Percentiles rank a stretch among this genome's conserved stretches.
These are phyloP conservation scores for Anoplius nigerrimus DNA, from an alignment of 2,888 invertebrate species.

Conservation along the genomic window DNA sequence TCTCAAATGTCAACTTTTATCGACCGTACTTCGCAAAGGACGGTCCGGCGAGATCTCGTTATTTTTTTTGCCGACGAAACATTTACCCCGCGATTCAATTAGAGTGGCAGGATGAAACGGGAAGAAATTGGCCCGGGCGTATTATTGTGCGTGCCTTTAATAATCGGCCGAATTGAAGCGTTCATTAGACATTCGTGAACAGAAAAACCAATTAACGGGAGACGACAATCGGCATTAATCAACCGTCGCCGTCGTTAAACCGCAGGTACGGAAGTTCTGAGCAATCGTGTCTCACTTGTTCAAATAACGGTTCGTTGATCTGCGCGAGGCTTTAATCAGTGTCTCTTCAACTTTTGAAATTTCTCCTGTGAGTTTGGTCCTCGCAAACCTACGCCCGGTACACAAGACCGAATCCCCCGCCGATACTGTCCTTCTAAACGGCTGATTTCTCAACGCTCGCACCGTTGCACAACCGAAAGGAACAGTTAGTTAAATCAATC, in stretches of 20 bases:
- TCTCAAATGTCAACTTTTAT: too few species aligned
- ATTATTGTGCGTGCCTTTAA: too few species aligned
- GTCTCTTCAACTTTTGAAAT: constrained; percentile 27
- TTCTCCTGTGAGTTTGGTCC: constrained; percentile 17
- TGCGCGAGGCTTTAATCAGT: constrained; percentile 25
- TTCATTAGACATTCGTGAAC: too few species aligned
- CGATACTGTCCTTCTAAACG: background rate
- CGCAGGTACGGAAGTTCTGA: constrained; percentile 3
- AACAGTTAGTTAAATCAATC: constrained; percentile 44
- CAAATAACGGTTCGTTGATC: constrained; percentile 19
- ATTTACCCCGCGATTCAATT: too few species aligned
- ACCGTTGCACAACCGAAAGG: constrained; percentile 11
- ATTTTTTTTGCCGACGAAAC: too few species aligned
- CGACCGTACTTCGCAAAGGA: too few species aligned
- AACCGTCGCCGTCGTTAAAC: background rate
- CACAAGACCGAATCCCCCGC: constrained; percentile 9
- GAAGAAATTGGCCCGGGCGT: too few species aligned
- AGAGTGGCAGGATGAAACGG: too few species aligned
- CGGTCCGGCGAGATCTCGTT: too few species aligned
- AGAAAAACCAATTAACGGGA: constrained; percentile 25
- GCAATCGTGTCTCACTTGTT: constrained; percentile 18
- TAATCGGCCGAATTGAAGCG: too few species aligned
- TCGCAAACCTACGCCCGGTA: constrained; percentile 1
- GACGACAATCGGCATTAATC: background rate
- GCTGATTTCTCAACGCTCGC: constrained; percentile 10